phyloP scores from a whole-genome alignment of 2,797 vertebrate species.

The Cirrhinus molitorella region DNA sequence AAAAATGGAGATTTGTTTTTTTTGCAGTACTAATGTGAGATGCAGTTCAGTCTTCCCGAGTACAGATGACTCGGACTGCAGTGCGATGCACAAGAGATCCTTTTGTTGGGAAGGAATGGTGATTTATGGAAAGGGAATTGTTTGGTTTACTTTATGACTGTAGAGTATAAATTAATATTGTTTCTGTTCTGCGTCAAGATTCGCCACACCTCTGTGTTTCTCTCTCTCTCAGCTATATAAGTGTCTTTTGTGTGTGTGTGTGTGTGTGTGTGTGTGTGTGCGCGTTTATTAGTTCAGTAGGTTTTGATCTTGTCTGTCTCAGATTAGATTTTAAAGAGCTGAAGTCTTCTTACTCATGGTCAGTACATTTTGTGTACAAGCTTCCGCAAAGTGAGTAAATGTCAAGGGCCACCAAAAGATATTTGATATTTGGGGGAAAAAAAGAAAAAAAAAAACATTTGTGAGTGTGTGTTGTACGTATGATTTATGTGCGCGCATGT shows the following conservation, averaged over 20 bases:
- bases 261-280: neutral
- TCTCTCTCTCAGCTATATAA: constrained; percentile 37
- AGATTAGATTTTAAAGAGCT: constrained; percentile 59
- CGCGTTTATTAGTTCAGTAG: constrained; percentile 28
- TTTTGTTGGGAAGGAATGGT: constrained; percentile 42
- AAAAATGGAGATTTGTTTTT: neutral
- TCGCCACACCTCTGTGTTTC: constrained; percentile 57
- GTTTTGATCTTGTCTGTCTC: constrained; percentile 38
- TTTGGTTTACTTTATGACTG: constrained; percentile 52
- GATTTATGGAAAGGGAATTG: constrained; percentile 40
- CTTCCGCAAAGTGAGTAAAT: constrained; percentile 65
- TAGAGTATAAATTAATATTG: constrained; percentile 45
- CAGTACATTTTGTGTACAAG: constrained; percentile 68
- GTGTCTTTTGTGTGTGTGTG: constrained; percentile 29
- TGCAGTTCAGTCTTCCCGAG: neutral
- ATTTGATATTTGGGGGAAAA: constrained; percentile 55
- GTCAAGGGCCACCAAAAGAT: constrained; percentile 67
- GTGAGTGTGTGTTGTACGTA: constrained; percentile 21
- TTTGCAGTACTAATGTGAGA: constrained; percentile 10
- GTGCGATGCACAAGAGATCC: constrained; percentile 33
- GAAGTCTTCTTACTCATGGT: constrained; percentile 75
- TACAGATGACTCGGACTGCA: neutral
- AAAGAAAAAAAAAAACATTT: constrained; percentile 62
- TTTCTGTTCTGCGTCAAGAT: constrained; percentile 48
- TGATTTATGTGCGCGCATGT: constrained; percentile 28